Evolutionary conservation across 2,113 vertebrate genomes (phyloP), one percentile per base, ranked within the genome.

Genomic region (Pitta sordida): DNA sequence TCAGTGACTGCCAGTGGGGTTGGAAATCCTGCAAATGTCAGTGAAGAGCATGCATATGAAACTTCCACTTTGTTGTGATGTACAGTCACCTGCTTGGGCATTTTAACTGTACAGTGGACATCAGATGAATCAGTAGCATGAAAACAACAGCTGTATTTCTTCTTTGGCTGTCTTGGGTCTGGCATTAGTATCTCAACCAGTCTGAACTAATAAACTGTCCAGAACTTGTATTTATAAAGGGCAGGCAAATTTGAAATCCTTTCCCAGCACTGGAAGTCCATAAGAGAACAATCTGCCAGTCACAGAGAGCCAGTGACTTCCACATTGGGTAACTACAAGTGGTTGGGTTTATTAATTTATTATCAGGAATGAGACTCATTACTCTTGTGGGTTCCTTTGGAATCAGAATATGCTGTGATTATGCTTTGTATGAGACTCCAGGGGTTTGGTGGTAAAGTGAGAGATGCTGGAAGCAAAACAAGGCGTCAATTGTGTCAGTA

Each of bases 11-110:
- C 13, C 19, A 77, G 43, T 24, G 24, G 41, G 69, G 32, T 22
- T 88, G 37, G 49, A 90, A 90, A 79, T 90, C 41, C 37, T 82
- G 65, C 15, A 93, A 84, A 78, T 60, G 48, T 49, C 64, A 88
- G 17, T 64, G 56, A 94, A 68, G 30, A 60, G 14, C 20, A 68
- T 9, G 10, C 30, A 64, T 26, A 37, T 34, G 73, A 91, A 88
- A 62, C 1, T 69, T 86, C 30, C 36, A 41, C 7, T 78, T 78
- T 56, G 83, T 68, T 86, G 9, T 71, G n/a, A 51, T 26, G 15
- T 41, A 19, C 36, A 37, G 13, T 29, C 34, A 55, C 8, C 21
- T 86, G 20, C 48, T 74, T 63, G 46, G 36, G 27, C 43, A 89
- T 37, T 49, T 63, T 39, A 62, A 30, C 37, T 36, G 11, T 23